Evolutionary conservation across 1,140 invertebrate genomes (phyloP).

Genomic region (Oedothorax gibbosus): DNA sequence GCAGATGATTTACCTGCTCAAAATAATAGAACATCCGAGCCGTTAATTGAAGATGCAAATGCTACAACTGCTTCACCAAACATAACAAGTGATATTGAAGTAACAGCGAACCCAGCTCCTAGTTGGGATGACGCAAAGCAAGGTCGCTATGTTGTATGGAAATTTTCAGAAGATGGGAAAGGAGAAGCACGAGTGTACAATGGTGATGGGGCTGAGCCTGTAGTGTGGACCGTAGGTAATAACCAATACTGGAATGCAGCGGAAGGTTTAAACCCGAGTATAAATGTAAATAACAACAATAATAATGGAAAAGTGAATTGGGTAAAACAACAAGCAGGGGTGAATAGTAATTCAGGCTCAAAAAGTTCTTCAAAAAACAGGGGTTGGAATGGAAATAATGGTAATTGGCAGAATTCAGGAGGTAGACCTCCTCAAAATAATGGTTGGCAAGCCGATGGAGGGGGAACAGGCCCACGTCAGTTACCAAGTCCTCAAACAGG

Average conservation of each 20-base stretch:
- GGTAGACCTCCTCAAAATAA: constrained; percentile 17
- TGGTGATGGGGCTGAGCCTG: constrained; percentile 38
- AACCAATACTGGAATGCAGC: constrained; percentile 55
- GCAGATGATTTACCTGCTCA: constrained; percentile 36
- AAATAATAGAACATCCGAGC: constrained; percentile 1
- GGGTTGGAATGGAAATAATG: not conserved
- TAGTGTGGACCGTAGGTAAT: constrained; percentile 52
- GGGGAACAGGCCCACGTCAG: constrained; percentile 3
- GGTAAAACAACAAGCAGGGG: too few relatives aligned
- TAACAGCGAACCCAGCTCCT: not conserved
- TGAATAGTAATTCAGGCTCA: too few relatives aligned
- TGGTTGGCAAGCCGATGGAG: constrained; percentile 7
- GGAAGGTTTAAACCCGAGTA: constrained; percentile 14
- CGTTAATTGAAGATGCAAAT: not conserved
- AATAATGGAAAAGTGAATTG: not conserved
- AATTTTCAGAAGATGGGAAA: constrained; percentile 54
- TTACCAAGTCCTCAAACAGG: not conserved
- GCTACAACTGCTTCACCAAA: constrained; percentile 13
- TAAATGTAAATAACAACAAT: not conserved
- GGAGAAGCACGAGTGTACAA: constrained; percentile 50
- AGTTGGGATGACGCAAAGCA: constrained; percentile 54
- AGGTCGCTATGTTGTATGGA: constrained; percentile 52
- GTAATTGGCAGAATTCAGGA: constrained; percentile 29
- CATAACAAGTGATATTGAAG: constrained; percentile 1
- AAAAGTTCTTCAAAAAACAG: too few relatives aligned